A percentile compares a stretch with the other conserved stretches of the same genome.
Evolutionary conservation across 2,888 invertebrate species (phyloP).

Genomic region (Heliconius charithonia): DNA sequence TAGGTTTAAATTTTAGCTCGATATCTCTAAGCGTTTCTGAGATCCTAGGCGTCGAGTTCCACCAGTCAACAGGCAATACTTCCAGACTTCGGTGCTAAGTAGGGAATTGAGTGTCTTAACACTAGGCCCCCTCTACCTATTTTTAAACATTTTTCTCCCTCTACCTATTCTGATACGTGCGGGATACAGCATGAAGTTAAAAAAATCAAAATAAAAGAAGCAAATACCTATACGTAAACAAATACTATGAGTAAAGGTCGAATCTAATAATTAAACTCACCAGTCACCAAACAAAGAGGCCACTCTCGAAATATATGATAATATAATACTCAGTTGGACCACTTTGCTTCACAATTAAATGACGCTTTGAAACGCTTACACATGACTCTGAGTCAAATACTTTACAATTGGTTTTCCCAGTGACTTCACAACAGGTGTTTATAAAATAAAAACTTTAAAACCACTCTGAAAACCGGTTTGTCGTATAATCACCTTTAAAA

Average conservation of each 20-base stretch:
- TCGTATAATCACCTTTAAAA: slow-evolving; percentile 5
- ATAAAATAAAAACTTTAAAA: background rate
- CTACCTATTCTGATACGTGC: no score
- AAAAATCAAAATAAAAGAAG: background rate
- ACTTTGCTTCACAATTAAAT: no score
- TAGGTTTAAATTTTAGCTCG: no score
- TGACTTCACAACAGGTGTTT: slow-evolving; percentile 3
- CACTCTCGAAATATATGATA: background rate
- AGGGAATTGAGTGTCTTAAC: no score
- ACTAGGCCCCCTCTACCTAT: no score
- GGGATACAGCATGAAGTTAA: background rate
- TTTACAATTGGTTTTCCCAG: slow-evolving; percentile 16
- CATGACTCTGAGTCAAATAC: background rate
- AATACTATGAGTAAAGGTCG: background rate
- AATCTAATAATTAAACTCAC: background rate
- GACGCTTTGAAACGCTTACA: background rate
- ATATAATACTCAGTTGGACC: background rate
- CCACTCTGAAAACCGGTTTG: background rate
- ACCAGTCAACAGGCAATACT: no score
- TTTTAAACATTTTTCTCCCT: no score
- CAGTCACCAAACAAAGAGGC: background rate
- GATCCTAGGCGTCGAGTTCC: no score
- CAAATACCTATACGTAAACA: background rate
- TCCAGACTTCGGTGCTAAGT: no score
- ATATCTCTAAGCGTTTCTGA: no score